These are phyloP conservation scores for Gymnocypris eckloni DNA, from an alignment of 2,797 vertebrate species.

Conservation along the genomic window DNA sequence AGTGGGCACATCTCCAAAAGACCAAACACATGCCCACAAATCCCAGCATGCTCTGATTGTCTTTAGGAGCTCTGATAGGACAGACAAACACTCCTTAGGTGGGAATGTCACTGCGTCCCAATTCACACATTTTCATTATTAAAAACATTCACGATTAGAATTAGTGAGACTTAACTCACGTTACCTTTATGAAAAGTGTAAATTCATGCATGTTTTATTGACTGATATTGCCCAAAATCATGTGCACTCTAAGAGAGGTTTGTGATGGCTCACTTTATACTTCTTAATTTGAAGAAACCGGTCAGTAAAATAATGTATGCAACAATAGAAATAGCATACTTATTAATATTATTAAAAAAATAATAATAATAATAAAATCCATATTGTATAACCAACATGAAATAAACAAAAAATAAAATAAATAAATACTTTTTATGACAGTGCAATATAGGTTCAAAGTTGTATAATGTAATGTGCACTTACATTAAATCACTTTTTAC, in stretches of 20 bases:
- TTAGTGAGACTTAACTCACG: background rate
- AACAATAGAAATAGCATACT: background rate
- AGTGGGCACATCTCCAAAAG: background rate
- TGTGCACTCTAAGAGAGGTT: background rate
- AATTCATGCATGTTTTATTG: background rate
- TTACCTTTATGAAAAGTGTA: background rate
- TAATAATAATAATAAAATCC: background rate
- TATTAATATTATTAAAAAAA: background rate
- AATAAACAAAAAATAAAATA: background rate
- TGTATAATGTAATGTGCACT: background rate
- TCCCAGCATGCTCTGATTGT: slow-evolving; percentile 15
- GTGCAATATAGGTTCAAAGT: background rate
- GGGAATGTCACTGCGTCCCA: background rate
- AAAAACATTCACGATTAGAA: background rate
- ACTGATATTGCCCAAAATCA: background rate
- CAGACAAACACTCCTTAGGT: slow-evolving; percentile 2
- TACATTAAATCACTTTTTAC: background rate
- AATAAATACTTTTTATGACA: background rate
- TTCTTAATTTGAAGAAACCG: background rate
- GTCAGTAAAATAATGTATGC: background rate
- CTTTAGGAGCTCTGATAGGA: slow-evolving; percentile 5
- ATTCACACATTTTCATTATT: background rate
- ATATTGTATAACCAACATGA: background rate
- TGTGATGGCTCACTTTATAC: background rate
- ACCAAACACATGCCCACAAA: background rate